phyloP scores from a whole-genome alignment of 2,797 vertebrate genomes.

The Euthynnus affinis region DNA sequence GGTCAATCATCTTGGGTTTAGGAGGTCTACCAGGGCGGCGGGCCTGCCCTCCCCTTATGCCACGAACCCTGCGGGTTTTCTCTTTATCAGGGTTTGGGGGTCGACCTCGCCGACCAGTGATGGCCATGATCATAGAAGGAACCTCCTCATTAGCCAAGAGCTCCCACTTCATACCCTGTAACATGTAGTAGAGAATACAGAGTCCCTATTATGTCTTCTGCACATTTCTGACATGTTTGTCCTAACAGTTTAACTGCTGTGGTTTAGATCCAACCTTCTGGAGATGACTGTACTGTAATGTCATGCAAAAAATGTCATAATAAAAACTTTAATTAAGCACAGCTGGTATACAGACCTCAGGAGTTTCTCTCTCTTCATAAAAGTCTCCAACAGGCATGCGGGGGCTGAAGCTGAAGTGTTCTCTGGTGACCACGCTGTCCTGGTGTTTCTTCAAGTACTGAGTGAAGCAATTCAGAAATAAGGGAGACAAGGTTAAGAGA shows the following conservation, averaged over 20 bases:
- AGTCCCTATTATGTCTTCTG: neutral
- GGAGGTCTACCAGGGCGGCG: slow-evolving; percentile 94
- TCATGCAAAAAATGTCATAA: too few relatives aligned
- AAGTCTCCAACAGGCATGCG: slow-evolving; percentile 98
- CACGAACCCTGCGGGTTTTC: slow-evolving; percentile 75
- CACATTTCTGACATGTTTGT: neutral
- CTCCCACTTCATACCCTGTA: slow-evolving; percentile 92
- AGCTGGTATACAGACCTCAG: slow-evolving; percentile 86
- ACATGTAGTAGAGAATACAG: slow-evolving; percentile 8
- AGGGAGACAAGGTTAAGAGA: neutral
- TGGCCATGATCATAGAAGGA: slow-evolving; percentile 96
- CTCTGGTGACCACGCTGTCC: slow-evolving; percentile 90
- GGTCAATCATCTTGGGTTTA: slow-evolving; percentile 90
- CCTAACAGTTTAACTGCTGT: neutral
- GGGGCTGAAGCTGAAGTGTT: slow-evolving; percentile 99
- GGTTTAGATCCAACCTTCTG: neutral
- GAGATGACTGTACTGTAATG: too few relatives aligned
- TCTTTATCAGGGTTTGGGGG: slow-evolving; percentile 95
- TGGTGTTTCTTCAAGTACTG: slow-evolving; percentile 94
- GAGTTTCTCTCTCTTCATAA: slow-evolving; percentile 93
- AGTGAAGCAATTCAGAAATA: neutral
- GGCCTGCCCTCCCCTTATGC: slow-evolving; percentile 79
- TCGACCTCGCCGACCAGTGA: slow-evolving; percentile 95
- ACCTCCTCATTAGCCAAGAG: slow-evolving; percentile 93
- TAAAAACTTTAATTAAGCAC: neutral